Conservation (phyloP, 2,797 vertebrate genomes). For the Mus caroli region DNA sequence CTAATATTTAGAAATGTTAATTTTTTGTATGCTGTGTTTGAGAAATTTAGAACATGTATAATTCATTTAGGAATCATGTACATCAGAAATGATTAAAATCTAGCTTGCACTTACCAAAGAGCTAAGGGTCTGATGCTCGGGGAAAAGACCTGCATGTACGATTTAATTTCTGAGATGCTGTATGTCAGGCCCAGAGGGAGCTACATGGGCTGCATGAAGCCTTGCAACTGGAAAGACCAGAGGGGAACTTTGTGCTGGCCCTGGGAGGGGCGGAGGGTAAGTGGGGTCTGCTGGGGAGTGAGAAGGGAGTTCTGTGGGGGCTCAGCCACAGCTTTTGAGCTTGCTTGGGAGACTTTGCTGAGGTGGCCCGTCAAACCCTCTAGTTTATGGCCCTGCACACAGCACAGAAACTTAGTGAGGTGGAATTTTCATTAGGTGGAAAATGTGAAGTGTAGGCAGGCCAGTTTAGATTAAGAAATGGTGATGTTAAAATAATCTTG, state of each 20-base stretch:
- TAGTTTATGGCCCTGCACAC: slow-evolving; percentile 35
- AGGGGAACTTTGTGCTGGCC: neutral
- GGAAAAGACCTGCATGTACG: neutral
- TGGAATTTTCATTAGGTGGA: slow-evolving; percentile 73
- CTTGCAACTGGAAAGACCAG: neutral
- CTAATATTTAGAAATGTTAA: slow-evolving; percentile 62
- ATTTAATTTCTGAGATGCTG: slow-evolving; percentile 19
- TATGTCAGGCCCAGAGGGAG: neutral
- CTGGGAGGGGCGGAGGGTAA: neutral
- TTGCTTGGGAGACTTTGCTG: slow-evolving; percentile 13
- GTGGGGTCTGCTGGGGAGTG: neutral
- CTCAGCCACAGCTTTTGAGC: neutral
- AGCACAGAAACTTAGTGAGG: slow-evolving; percentile 53
- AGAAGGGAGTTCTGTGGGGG: neutral
- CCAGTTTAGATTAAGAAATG: slow-evolving; percentile 76
- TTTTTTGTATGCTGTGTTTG: slow-evolving; percentile 58
- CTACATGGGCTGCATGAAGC: neutral
- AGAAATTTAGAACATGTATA: slow-evolving; percentile 61
- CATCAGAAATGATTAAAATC: slow-evolving; percentile 59
- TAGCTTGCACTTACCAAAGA: slow-evolving; percentile 39
- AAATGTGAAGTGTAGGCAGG: slow-evolving; percentile 64
- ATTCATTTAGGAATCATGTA: slow-evolving; percentile 51
- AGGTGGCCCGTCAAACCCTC: slow-evolving; percentile 43
- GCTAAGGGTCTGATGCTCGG: neutral
- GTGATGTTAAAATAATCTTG: slow-evolving; percentile 75